Percentiles rank a stretch among this genome's conserved stretches.
phyloP scores from a whole-genome alignment of 2,888 invertebrate genomes.

The Andrena chrysosceles region DNA sequence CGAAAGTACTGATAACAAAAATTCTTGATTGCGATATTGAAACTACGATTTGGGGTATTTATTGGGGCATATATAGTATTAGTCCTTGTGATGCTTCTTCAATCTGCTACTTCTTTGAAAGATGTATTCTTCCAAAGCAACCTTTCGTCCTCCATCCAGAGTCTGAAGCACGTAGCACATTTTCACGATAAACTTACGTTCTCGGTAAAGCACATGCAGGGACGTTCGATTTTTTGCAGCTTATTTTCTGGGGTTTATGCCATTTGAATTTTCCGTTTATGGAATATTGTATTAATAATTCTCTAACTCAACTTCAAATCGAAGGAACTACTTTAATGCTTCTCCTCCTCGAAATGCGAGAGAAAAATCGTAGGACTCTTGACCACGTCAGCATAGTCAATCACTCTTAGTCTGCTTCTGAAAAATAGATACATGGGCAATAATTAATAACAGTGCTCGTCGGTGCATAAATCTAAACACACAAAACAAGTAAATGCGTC shows the following conservation, averaged over 20 bases:
- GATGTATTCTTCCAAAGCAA: neutral
- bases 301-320: neutral
- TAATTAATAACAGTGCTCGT: conserved; percentile 20
- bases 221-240: neutral
- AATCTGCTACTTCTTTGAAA: neutral
- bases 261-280: neutral
- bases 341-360: neutral
- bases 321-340: neutral
- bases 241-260: neutral
- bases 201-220: neutral
- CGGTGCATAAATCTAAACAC: conserved; percentile 27
- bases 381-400: neutral
- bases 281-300: conserved; percentile 13
- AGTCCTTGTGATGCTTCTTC: neutral
- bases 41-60: neutral
- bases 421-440: no score
- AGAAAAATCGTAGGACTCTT: neutral
- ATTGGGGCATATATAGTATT: neutral
- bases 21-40: neutral
- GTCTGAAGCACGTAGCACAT: neutral
- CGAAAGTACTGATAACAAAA: neutral
- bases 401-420: no score
- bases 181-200: neutral
- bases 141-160: neutral
- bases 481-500: conserved; percentile 41